Base-by-base conservation (phyloP, 2,888 invertebrate genomes). In the Lottia gigantea region DNA sequence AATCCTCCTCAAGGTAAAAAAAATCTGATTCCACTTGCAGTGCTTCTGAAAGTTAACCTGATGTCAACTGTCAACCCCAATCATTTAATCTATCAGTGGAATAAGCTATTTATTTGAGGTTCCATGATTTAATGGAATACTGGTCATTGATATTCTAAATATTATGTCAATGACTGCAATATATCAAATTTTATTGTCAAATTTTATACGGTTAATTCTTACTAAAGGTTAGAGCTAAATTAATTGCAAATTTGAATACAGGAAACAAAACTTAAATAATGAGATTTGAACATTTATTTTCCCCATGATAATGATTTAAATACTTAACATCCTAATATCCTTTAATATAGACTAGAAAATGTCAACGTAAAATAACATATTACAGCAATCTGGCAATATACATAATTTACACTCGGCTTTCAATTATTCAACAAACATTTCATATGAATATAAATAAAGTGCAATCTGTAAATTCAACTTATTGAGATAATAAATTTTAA, bases 161-260 rank as follows among this genome's bases (percentile, higher is more conserved):
- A 31, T 31, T 31, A 31, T 31, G 31, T 31, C 31, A 31, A 31
- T 31, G 31, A 6, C 31, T 31, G 31, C 31, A 31, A 31, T 31
- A 31, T 31, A 31, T 31, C 31, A 31, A 31, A 31, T 31, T 31
- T 31, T 31, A 31, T 31, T 31, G 31, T 31, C 31, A 31, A 6
- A 31, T 31, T 31, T 31, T 31, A 31, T 31, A 31, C 31, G 31
- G 6, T 31, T 31, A 31, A 55, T 55, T 55, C 55, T 55, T 19
- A 55, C n/a, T 55, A 55, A 55, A 55, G 55, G 55, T 55, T 55
- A 55, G n/a, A n/a, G n/a, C 55, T 19, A n/a, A 55, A 55, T 19
- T 55, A 55, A 55, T 55, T 55, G 55, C 55, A 55, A 55, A 55
- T 55, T 55, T 55, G n/a, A 55, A 55, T 55, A 55, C 55, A 55